Evolutionary conservation across 2,797 vertebrate genomes (phyloP).

Genomic region (Eulemur rubriventer): DNA sequence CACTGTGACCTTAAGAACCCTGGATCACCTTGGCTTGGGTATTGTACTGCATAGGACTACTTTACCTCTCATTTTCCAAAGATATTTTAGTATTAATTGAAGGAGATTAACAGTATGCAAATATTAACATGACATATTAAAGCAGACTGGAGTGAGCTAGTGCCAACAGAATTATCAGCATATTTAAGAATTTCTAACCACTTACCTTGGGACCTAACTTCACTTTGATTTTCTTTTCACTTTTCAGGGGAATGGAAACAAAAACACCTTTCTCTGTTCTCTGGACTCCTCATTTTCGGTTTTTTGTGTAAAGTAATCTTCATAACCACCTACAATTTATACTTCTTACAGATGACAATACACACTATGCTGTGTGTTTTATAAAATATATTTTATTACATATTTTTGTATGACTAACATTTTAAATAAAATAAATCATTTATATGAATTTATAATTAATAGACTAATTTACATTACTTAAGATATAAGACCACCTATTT

Average conservation of each 20-base stretch:
- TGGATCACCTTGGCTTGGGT: not conserved
- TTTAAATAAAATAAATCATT: not conserved
- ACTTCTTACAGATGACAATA: not conserved
- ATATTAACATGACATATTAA: conserved; percentile 61
- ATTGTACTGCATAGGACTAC: not conserved
- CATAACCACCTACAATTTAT: not conserved
- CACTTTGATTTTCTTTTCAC: conserved; percentile 4
- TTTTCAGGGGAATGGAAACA: not conserved
- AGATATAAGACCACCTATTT: not conserved
- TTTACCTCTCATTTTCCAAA: conserved; percentile 26
- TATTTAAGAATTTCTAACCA: conserved; percentile 51
- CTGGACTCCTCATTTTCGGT: not conserved
- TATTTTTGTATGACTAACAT: not conserved
- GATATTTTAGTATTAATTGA: conserved; percentile 5
- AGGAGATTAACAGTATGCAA: conserved; percentile 17
- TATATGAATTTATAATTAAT: not conserved
- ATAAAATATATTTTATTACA: not conserved
- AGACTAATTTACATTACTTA: not conserved
- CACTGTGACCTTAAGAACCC: conserved; percentile 1
- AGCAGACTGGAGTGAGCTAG: conserved; percentile 71
- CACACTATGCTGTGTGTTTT: not conserved
- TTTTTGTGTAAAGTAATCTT: not conserved
- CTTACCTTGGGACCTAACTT: conserved; percentile 60
- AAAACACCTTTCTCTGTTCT: not conserved
- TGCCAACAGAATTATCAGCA: not conserved